Evolutionary conservation across 2,797 vertebrate genomes (phyloP), one percentile per base, ranked within the genome.

Genomic region (Xenopus petersii): DNA sequence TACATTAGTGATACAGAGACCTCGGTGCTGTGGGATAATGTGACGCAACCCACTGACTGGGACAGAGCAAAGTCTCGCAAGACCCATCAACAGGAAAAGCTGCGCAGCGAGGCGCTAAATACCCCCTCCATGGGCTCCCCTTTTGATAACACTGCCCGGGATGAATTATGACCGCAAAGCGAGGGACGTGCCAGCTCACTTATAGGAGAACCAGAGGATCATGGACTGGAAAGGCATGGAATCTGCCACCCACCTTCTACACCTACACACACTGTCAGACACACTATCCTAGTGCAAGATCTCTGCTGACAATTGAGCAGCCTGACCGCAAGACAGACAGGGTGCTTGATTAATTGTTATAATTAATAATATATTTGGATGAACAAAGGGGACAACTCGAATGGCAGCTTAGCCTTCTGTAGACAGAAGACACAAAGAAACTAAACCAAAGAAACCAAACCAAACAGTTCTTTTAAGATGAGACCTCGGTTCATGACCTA

Each of bases 1-100:
- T 98, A 98, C 66, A 85, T 98, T 81, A 98, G 96, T 0, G 96
- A 97, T 89, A 98, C 96, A 0, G 96, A 98, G 84, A 97, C 96
- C 47, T 97, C 96, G 5, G 95, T 94, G 0, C 88, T 96, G 48
- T 98, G 96, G 96, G 91, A 96, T 87, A 93, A 96, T 0, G 94
- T 96, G 47, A 88, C 82, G 0, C 71, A 93, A 55, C 89, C 81
- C 55, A 96, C 95, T 0, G 95, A 96, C 87, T 96, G 95, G 95
- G 95, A 96, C 87, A 87, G 95, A 1, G 91, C 88, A 11, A 93
- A 91, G 62, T 95, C 95, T 0, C 93, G 93, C 73, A 98, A 98
- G 86, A 96, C 93, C 47, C 83, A 84, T 5, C 90, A 95, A 81
- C 95, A 97, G 84, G 91, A 90, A 3, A 85, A 94, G 64, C 91